Base-by-base conservation (phyloP, 2,888 invertebrate genomes). In the Ferdinandea cuprea region DNA sequence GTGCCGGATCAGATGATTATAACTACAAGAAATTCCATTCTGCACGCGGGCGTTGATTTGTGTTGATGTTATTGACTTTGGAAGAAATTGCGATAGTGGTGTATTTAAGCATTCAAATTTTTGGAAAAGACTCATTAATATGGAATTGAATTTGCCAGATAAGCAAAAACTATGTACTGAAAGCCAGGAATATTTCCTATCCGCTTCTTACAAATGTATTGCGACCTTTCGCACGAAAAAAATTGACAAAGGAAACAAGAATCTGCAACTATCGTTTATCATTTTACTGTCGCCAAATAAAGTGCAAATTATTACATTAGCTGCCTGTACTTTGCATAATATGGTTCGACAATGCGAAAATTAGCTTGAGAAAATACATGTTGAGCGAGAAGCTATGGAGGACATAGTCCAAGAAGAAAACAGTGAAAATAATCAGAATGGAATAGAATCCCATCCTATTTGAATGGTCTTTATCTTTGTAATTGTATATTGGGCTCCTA, bases 231-330 rank as follows among this genome's bases (percentile, higher is more conserved):
- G 65, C 65, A 56, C 35, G 46, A 56, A 74, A 52, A 48, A 65
- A 44, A 37, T 65, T 65, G 74, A 74, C 56, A 54, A 74, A 46
- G 9, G 74, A 74, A 74, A 74, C 19, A 65, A 66, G 52, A 66
- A 13, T 66, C 0, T 48, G 25, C 50, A 72, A 56, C 9, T 37
- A 52, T 25, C 25, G 5, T 25, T 25, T 25, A 25, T 25, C 25
- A n/a, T n/a, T n/a, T n/a, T n/a, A n/a, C n/a, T n/a, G n/a, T n/a
- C n/a, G n/a, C n/a, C n/a, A n/a, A n/a, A n/a, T n/a, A n/a, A n/a
- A n/a, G n/a, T n/a, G n/a, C n/a, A n/a, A n/a, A n/a, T n/a, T n/a
- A n/a, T n/a, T n/a, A n/a, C n/a, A n/a, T n/a, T n/a, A n/a, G n/a
- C n/a, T n/a, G n/a, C n/a, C n/a, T n/a, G n/a, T n/a, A n/a, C n/a